Base-by-base conservation (phyloP, 2,113 vertebrate species). In the Himantopus leucocephalus region DNA sequence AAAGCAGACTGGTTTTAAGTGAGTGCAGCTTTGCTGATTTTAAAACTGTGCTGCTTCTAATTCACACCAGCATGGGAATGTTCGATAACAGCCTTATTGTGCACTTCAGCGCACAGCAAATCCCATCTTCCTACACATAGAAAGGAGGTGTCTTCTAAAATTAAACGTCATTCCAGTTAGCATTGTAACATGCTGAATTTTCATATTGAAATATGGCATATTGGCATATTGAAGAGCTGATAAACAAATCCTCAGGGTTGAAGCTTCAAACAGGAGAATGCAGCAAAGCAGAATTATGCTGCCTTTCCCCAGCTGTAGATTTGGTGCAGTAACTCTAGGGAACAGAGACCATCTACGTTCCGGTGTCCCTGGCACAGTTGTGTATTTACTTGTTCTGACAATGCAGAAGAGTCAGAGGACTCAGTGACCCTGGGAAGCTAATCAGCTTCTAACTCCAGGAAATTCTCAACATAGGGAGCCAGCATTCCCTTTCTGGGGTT, bases 121-220 rank as follows among this genome's bases (percentile, higher is more conserved):
- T 60, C 59, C 58, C 95, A 55, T 30, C 92, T 81, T 90, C 96
- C 96, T 58, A 88, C 85, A 35, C 68, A 24, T 37, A 48, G 75
- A 88, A 93, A 94, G 91, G 90, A 85, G 85, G 73, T 80, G 79
- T 95, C 80, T 96, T 91, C 83, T 94, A 95, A 95, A 96, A 86
- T 92, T 89, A 86, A 92, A 80, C 24, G 17, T 84, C 95, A 91
- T 60, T 37, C 76, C 52, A 14, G 1, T 59, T 34, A 34, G 60
- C 85, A 56, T 72, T 84, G 62, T 41, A 82, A n/a, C 68, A 45
- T 7, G 8, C 86, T 81, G 88, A 47, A 94, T 89, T 91, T 91
- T 84, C 48, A 1, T 84, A 37, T 17, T 60, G 85, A 79, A 96
- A 85, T 63, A 41, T 15, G 62, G 67, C 53, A 45, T 50, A 85